Conservation (phyloP, 1,140 invertebrate species). For the Rhynchophorus ferrugineus region DNA sequence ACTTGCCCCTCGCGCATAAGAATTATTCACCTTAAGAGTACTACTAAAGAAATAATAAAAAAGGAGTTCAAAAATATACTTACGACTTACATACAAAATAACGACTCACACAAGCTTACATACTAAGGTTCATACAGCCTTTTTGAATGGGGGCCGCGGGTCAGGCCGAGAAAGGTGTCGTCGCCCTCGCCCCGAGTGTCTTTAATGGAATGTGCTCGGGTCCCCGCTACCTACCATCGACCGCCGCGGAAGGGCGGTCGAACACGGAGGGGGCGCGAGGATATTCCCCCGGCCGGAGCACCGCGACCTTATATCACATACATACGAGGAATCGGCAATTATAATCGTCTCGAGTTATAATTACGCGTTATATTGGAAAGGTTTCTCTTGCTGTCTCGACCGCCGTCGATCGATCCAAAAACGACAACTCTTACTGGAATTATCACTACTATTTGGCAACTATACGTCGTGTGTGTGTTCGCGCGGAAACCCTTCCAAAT, state of each 20-base stretch:
- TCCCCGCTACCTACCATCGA: no score
- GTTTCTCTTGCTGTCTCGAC: slow-evolving; percentile 30
- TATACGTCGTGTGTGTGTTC: no score
- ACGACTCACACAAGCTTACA: slow-evolving; percentile 33
- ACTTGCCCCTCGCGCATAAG: no score
- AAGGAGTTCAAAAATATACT: slow-evolving; percentile 30
- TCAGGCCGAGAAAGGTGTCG: background rate
- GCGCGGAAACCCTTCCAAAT: slow-evolving; percentile 39
- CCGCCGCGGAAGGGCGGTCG: no score
- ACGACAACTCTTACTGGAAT: slow-evolving; percentile 40
- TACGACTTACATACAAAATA: slow-evolving; percentile 35
- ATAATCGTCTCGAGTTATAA: slow-evolving; percentile 38
- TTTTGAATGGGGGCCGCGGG: slow-evolving; percentile 22
- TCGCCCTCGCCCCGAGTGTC: background rate
- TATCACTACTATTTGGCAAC: slow-evolving; percentile 36
- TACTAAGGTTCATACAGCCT: slow-evolving; percentile 33
- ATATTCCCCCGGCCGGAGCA: background rate
- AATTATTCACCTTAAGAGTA: no score
- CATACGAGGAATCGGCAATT: slow-evolving; percentile 39
- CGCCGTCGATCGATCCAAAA: slow-evolving; percentile 19
- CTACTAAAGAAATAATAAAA: no score
- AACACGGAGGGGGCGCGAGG: no score
- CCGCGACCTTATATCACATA: slow-evolving; percentile 37
- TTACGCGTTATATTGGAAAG: slow-evolving; percentile 40
- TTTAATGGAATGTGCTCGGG: no score